Evolutionary conservation across 2,888 invertebrate genomes (phyloP).

Genomic region (Gastracanthus pulcherrimus): DNA sequence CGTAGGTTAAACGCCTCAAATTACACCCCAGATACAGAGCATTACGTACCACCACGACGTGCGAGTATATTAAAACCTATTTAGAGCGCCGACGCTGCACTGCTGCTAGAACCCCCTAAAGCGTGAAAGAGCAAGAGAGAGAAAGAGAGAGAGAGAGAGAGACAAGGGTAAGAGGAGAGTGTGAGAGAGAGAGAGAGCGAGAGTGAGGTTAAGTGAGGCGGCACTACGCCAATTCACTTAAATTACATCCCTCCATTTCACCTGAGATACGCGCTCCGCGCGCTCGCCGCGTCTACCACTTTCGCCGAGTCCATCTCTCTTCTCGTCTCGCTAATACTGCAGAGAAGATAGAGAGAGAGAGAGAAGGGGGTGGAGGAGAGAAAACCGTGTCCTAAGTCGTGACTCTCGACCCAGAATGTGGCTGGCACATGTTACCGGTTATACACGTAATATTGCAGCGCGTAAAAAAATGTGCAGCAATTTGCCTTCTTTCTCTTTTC

Average conservation of each 20-base stretch:
- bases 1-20: constrained; percentile 67
- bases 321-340: constrained; percentile 25
- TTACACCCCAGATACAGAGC: constrained; percentile 66
- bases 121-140: no score
- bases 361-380: not conserved
- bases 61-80: constrained; percentile 69
- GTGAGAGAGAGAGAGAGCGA: constrained; percentile 9
- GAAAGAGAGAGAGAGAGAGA: constrained; percentile 34
- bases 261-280: constrained; percentile 42
- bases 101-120: no score
- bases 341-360: not conserved
- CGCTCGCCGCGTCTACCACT: constrained; percentile 20
- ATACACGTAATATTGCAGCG: not conserved
- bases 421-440: not conserved
- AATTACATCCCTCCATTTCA: constrained; percentile 65
- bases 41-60: constrained; percentile 61
- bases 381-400: constrained; percentile 4
- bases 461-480: not conserved
- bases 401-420: not conserved
- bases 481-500: not conserved
- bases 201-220: constrained; percentile 36
- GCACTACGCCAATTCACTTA: constrained; percentile 64
- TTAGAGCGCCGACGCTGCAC: constrained; percentile 58
- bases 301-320: constrained; percentile 39
- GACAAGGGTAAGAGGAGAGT: constrained; percentile 4